Evolutionary conservation across 2,113 vertebrate species (phyloP).

Genomic region (Origma solitaria): DNA sequence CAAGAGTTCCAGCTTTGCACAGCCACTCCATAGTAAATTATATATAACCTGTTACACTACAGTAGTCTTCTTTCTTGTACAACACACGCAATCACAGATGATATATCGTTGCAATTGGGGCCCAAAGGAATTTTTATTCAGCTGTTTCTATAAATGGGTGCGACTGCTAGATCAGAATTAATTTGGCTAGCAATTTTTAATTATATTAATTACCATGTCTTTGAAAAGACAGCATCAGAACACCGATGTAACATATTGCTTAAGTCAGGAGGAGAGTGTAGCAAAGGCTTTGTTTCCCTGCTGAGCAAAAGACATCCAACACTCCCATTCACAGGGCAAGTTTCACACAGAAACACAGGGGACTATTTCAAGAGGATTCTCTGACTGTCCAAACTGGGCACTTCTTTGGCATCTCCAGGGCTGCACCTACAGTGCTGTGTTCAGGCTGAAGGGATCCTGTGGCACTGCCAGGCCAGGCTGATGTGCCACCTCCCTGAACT

Average conservation of each 20-base stretch:
- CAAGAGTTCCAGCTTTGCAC: not conserved
- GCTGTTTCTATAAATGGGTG: not conserved
- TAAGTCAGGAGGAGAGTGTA: not conserved
- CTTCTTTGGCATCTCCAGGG: not conserved
- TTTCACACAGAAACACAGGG: not conserved
- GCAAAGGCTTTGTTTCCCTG: not conserved
- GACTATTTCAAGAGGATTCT: not conserved
- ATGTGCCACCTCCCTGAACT: not conserved
- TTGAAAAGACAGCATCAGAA: not conserved
- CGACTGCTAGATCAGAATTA: not conserved
- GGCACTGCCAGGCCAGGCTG: not conserved
- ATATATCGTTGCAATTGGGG: not conserved
- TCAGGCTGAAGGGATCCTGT: not conserved
- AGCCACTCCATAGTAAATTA: not conserved
- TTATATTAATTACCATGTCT: not conserved
- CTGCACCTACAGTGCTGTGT: not conserved
- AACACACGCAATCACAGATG: rapidly evolving
- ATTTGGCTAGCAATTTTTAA: not conserved
- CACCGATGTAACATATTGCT: not conserved
- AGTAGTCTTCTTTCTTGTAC: not conserved
- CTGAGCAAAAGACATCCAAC: not conserved
- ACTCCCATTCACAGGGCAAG: not conserved
- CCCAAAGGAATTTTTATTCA: not conserved
- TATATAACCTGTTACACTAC: not conserved
- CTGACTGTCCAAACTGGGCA: not conserved